Base-by-base conservation (phyloP, 2,797 vertebrate species). In the Lagocephalus sceleratus region DNA sequence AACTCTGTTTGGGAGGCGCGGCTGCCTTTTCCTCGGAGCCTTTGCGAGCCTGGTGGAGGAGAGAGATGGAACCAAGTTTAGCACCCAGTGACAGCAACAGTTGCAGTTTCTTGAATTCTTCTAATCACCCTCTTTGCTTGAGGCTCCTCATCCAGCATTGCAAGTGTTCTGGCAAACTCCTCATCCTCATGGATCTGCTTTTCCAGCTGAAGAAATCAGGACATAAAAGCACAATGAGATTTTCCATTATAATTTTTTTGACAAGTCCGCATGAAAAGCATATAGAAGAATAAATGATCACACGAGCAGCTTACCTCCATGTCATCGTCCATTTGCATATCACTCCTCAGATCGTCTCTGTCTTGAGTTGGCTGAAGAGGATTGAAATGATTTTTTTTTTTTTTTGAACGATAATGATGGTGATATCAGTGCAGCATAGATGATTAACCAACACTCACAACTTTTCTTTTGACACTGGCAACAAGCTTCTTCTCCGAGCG, bases 401-500 rank as follows among this genome's bases (percentile, higher is more conserved):
- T 12, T 32, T n/a, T n/a, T n/a, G n/a, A n/a, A n/a, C n/a, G n/a
- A 35, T 35, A 14, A 10, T 35, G 40, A 12, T 2, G 5, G 38
- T 22, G 15, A 53, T 17, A 16, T 43, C 2, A 20, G 8, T 1
- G 47, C 32, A 35, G 32, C 10, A 14, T 14, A 35, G 12, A 35
- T 35, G 11, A 10, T 35, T 2, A 4, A 52, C 23, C 35, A 38
- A 0, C 16, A 91, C 94, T 93, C 72, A 99, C 96, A 46, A 93
- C 90, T 84, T 94, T 96, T 58, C 92, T 90, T 81, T 94, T 98
- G 48, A 68, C 56, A 82, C 91, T 97, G 54, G 94, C 90, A 20
- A 99, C 96, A 67, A 99, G 91, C 77, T 95, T 99, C 83, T 93
- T 97, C 8, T 91, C 92, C 0, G 96, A 99, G 43, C 95, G 92